phyloP scores from a whole-genome alignment of 2,797 vertebrate genomes.

The Sternotherus odoratus region DNA sequence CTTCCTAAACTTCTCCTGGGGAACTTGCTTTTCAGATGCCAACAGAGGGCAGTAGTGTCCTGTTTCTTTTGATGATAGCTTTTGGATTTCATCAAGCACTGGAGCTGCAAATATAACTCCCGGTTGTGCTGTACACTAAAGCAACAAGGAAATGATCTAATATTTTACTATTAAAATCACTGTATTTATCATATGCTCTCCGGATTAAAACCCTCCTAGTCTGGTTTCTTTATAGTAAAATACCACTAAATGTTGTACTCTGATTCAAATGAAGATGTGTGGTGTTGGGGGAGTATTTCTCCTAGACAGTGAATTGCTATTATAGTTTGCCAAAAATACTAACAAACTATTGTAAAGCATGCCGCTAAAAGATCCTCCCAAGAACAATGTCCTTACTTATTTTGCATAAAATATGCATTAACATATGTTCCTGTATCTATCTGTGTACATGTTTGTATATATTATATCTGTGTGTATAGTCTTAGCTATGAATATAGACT shows the following conservation, averaged over 20 bases:
- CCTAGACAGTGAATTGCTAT: neutral
- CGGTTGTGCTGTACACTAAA: neutral
- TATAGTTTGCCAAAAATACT: neutral
- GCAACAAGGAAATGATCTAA: neutral
- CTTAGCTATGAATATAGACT: neutral
- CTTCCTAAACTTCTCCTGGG: neutral
- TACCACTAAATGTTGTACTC: neutral
- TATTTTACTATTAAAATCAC: neutral
- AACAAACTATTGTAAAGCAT: neutral
- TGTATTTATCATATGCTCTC: neutral
- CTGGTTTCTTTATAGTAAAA: fast-evolving
- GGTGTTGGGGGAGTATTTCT: neutral
- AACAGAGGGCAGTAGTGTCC: constrained; percentile 93
- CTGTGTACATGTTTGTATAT: no score
- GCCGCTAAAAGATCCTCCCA: fast-evolving
- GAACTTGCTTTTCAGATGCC: constrained; percentile 59
- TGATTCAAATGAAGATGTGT: fast-evolving
- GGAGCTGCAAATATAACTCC: neutral
- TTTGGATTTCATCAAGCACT: neutral
- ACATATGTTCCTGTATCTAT: neutral
- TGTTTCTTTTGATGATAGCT: constrained; percentile 46
- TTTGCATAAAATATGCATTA: fast-evolving
- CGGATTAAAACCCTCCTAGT: fast-evolving
- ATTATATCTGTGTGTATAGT: fast-evolving
- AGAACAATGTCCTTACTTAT: neutral